These are phyloP conservation scores for Penaeus monodon DNA, from an alignment of 2,888 invertebrate species.

Conservation along the genomic window DNA sequence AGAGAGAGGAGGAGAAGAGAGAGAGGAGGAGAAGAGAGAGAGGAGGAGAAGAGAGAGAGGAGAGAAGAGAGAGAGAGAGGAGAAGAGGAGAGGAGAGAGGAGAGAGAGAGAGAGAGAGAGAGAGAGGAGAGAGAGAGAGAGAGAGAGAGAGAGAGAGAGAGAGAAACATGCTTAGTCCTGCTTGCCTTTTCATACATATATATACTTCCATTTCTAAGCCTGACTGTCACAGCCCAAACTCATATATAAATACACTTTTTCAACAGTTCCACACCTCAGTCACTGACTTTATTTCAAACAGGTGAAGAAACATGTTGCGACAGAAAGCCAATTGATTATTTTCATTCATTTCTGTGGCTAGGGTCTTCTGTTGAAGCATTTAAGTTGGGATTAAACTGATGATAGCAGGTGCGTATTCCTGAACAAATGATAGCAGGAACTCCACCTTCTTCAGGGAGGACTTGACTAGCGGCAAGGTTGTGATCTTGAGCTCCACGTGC, in stretches of 20 bases:
- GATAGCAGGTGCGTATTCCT: slow-evolving; percentile 36
- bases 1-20: background rate
- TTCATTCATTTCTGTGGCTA: too few relatives aligned
- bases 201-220: background rate
- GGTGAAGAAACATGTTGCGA: too few relatives aligned
- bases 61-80: background rate
- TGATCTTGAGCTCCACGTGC: slow-evolving; percentile 43
- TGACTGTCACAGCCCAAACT: too few relatives aligned
- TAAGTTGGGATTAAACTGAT: slow-evolving; percentile 18
- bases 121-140: background rate
- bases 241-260: too few relatives aligned
- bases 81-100: background rate
- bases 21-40: background rate
- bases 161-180: background rate
- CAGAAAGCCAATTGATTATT: too few relatives aligned
- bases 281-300: too few relatives aligned
- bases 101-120: background rate
- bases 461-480: slow-evolving; percentile 42
- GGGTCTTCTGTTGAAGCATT: background rate
- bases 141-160: background rate
- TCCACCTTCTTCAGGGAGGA: slow-evolving; percentile 46
- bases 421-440: slow-evolving; percentile 40
- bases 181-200: background rate
- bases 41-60: too few relatives aligned
- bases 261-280: too few relatives aligned